Conservation (phyloP, 1,140 invertebrate species). For the Patella vulgata region DNA sequence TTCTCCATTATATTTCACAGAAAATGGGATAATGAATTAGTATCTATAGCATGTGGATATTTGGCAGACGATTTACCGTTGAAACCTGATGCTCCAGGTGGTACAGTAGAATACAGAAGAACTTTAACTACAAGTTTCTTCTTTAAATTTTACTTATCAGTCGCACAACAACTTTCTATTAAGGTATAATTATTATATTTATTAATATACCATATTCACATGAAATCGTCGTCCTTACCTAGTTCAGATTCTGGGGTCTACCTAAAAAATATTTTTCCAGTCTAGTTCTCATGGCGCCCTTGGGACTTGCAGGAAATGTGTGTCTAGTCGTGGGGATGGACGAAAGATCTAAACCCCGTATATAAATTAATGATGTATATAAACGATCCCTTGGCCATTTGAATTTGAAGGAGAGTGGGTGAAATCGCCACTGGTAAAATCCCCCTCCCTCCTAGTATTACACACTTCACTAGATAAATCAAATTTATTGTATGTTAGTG, state of each 20-base stretch:
- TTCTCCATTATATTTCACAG: conserved; percentile 50
- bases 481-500: background rate
- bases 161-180: conserved; percentile 61
- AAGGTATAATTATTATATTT: conserved; percentile 25
- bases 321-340: too few species aligned
- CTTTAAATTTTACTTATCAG: too few species aligned
- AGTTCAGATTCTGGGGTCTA: background rate
- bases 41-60: conserved; percentile 73
- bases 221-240: background rate
- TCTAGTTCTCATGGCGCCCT: too few species aligned
- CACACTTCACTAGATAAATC: too few species aligned
- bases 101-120: conserved; percentile 86
- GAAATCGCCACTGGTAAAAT: too few species aligned
- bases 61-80: conserved; percentile 82
- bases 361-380: too few species aligned
- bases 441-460: too few species aligned
- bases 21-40: conserved; percentile 77
- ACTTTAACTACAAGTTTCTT: conserved; percentile 83
- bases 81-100: conserved; percentile 83
- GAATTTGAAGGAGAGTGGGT: too few species aligned
- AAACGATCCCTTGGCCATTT: too few species aligned
- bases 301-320: too few species aligned
- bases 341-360: too few species aligned
- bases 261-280: background rate
- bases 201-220: background rate